Base-by-base conservation (phyloP, 92 coral and sea anemone genomes). In the Ricordea florida region DNA sequence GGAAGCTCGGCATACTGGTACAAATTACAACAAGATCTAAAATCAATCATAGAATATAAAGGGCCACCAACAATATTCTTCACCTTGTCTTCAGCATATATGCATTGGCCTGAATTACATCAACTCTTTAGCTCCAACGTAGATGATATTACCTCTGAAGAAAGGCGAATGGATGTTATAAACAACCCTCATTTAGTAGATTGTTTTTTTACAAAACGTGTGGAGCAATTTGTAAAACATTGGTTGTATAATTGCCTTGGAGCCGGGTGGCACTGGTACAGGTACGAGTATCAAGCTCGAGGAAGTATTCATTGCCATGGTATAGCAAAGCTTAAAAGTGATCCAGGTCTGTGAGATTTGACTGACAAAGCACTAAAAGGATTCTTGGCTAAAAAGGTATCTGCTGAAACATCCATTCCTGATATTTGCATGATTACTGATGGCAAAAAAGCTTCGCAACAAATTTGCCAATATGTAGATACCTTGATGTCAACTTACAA, bases 281-380 rank as follows among this genome's bases (percentile, higher is more conserved):
- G 87, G 66, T 82, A 82, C 37, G 87, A 82, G 51, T 73, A 17
- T 74, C 79, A 84, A 76, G 83, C 79, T 30, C 57, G 74, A 29
- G 83, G 87, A 38, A 82, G 87, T 56, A 82, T 82, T 26, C 70
- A 82, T 82, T 74, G 82, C 55, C 87, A 74, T 75, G 83, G 88
- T 58, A 56, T 44, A 51, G 78, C 88, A 26, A 83, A 75, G 31
- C 56, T 75, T n/a, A 83, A 83, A 45, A 62, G 52, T 74, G 88
- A 83, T 58, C 83, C 83, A 41, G 84, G 89, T 16, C 79, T 84
- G 27, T 84, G 89, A 59, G 11, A 84, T 55, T 42, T 84, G 3
- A 76, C 89, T 25, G 79, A 74, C 1, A 74, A 36, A 27, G 89
- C 84, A 46, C 47, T 84, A 6, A 76, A 68, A 48, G 89, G 83